Evolutionary conservation across 2,888 invertebrate species (phyloP), one percentile per base, ranked within the genome.

Genomic region (Amphipyra berbera): DNA sequence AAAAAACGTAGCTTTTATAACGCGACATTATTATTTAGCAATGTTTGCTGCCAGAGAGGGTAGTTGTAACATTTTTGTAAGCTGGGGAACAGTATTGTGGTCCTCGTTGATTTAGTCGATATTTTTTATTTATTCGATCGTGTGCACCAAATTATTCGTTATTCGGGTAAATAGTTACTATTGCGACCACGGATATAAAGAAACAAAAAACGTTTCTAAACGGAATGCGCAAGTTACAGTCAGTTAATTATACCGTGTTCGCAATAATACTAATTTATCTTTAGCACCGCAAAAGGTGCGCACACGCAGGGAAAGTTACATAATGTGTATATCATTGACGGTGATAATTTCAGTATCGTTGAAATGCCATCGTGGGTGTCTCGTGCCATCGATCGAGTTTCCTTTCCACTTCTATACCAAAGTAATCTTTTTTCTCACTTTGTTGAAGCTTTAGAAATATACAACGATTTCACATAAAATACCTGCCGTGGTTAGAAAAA

Each of bases 301-400:
- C 48, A 50, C 37, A 4, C 61, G 61, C 71, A 61, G 70, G 73
- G 55, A 45, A 12, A 9, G 10, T 41, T 47, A 41, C 10, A 42
- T 49, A 46, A 58, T 60, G 30, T 64, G 62, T 68, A 58, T 61
- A 59, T 47, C 60, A 46, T 66, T 45, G 42, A 45, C 42, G 37
- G 27, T 44, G n/a, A 42, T 58, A 45, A 40, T 48, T 30, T 44
- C 21, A 42, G 60, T 45, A 30, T 65, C 38, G 55, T 69, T 40
- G n/a, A 13, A 37, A 57, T 42, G 41, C 49, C 42, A 1, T 44
- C 37, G 69, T 7, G 60, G 53, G 58, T 48, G 57, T 42, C 21
- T 54, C 54, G 78, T 82, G 82, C 82, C 83, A 82, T 82, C 60
- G 65, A 58, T 65, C 62, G 48, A 57, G 66, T 64, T 47, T 61